Evolutionary conservation across 2,888 invertebrate species (phyloP).

Genomic region (Sisyra nigra): DNA sequence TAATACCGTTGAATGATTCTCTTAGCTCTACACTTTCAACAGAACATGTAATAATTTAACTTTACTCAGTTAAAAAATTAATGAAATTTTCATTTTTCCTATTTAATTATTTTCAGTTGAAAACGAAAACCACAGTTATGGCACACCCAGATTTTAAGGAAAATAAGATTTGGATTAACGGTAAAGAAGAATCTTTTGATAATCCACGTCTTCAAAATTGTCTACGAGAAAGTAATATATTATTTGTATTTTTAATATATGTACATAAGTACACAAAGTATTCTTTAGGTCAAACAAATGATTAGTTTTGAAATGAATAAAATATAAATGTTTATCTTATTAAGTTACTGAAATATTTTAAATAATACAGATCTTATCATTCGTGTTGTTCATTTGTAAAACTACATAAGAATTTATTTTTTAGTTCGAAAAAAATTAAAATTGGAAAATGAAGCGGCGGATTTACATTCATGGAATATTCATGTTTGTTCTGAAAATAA

Average conservation of each 20-base stretch:
- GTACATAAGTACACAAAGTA: too few relatives aligned
- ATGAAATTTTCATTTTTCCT: conserved; percentile 1
- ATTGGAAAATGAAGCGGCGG: conserved; percentile 17
- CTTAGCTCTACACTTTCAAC: conserved; percentile 80
- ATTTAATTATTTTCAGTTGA: conserved; percentile 41
- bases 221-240: conserved; percentile 45
- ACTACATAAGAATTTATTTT: conserved; percentile 15
- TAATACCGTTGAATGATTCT: conserved; percentile 92
- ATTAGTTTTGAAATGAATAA: conserved; percentile 2
- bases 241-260: conserved; percentile 2
- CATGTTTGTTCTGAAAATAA: conserved; percentile 85
- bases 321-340: not conserved
- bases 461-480: conserved; percentile 49
- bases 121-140: conserved; percentile 79
- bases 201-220: conserved; percentile 63
- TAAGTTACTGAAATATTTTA: too few relatives aligned
- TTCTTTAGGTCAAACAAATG: too few relatives aligned
- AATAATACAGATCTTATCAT: too few relatives aligned
- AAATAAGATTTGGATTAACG: conserved; percentile 82
- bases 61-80: conserved; percentile 1
- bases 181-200: conserved; percentile 56
- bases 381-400: too few relatives aligned
- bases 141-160: conserved; percentile 51
- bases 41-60: conserved; percentile 41
- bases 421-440: conserved; percentile 32